Evolutionary conservation across 2,888 invertebrate species (phyloP).

Genomic region (Lasioglossum pauxillum): DNA sequence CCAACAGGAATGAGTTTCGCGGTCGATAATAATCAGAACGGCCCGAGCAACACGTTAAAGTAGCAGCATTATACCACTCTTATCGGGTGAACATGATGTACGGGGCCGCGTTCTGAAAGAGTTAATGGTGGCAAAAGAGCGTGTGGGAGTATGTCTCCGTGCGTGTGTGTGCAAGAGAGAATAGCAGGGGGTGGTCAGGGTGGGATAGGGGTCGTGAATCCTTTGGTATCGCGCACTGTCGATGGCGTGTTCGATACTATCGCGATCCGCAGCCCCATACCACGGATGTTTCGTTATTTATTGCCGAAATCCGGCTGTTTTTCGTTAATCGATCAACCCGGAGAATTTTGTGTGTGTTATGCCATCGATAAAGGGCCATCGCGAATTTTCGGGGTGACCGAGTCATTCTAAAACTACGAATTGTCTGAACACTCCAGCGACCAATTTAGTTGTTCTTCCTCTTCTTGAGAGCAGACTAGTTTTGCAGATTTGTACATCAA

Average conservation of each 20-base stretch:
- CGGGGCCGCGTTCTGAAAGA: conserved; percentile 74
- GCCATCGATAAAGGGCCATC: neutral
- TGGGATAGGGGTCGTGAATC: conserved; percentile 72
- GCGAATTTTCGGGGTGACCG: neutral
- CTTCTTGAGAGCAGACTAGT: neutral
- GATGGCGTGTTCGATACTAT: conserved; percentile 71
- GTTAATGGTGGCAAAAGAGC: conserved; percentile 81
- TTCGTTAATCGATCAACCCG: conserved; percentile 47
- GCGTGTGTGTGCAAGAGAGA: neutral
- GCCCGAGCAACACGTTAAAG: conserved; percentile 71
- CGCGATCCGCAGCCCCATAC: conserved; percentile 36
- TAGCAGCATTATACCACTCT: conserved; percentile 69
- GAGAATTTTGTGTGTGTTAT: conserved; percentile 20
- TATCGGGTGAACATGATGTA: conserved; percentile 76
- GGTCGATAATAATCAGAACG: conserved; percentile 61
- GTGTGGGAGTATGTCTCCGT: conserved; percentile 37
- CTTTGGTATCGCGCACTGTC: conserved; percentile 77
- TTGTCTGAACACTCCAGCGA: neutral
- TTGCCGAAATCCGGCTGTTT: conserved; percentile 61
- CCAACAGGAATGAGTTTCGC: neutral
- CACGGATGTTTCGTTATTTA: conserved; percentile 69
- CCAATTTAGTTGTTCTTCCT: neutral
- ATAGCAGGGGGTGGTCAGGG: neutral
- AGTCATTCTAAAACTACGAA: neutral
- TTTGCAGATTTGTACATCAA: too few relatives aligned